Conservation (phyloP, 2,888 invertebrate species). For the Drosophila siamana region DNA sequence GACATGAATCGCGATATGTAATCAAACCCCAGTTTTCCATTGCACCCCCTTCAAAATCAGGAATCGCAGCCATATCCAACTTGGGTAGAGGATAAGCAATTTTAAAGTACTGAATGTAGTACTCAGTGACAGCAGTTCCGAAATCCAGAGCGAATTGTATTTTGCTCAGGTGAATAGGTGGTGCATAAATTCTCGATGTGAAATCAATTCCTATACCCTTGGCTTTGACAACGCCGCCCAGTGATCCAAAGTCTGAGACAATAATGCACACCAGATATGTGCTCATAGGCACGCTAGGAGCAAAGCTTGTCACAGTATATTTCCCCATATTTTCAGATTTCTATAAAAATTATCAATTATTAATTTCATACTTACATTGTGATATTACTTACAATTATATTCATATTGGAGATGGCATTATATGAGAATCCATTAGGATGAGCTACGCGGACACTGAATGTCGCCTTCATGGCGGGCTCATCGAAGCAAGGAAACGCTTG, state of each 20-base stretch:
- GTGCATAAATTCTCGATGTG: conserved; percentile 90
- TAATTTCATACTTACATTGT: too few relatives aligned
- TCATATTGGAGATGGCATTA: conserved; percentile 90
- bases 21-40: conserved; percentile 98
- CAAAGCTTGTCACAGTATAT: conserved; percentile 89
- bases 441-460: conserved; percentile 91
- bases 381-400: conserved; percentile 34
- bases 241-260: conserved; percentile 92
- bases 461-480: conserved; percentile 95
- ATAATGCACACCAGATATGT: conserved; percentile 96
- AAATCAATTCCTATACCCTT: conserved; percentile 87
- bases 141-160: conserved; percentile 91
- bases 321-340: conserved; percentile 69
- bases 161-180: conserved; percentile 90
- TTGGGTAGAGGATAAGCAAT: conserved; percentile 95
- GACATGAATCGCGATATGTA: conserved; percentile 93
- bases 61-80: conserved; percentile 86
- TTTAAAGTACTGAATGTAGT: conserved; percentile 93
- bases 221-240: conserved; percentile 86
- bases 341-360: conserved; percentile 25
- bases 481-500: conserved; percentile 98
- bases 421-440: conserved; percentile 88
- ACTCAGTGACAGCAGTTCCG: conserved; percentile 91
- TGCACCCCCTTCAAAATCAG: conserved; percentile 88
- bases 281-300: conserved; percentile 95